Conservation (phyloP, 1,140 invertebrate species). For the Cylas formicarius region DNA sequence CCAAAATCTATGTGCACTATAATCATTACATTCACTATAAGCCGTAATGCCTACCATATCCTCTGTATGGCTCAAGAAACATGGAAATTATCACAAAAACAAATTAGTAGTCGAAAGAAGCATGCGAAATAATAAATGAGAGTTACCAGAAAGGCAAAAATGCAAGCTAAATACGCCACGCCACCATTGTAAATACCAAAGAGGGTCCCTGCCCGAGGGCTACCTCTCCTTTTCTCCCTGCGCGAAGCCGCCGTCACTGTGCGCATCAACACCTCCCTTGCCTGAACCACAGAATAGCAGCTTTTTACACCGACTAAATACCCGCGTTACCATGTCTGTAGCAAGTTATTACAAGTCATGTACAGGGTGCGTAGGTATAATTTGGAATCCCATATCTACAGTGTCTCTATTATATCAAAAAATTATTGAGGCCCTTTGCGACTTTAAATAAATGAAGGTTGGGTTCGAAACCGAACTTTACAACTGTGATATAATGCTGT, state of each 20-base stretch:
- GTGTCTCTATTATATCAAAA: too few relatives aligned
- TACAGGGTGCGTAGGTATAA: constrained; percentile 4
- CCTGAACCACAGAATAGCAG: constrained; percentile 38
- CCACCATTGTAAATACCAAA: constrained; percentile 7
- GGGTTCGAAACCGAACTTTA: too few relatives aligned
- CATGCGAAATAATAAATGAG: not conserved
- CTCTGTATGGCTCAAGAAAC: not conserved
- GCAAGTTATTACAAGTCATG: constrained; percentile 8
- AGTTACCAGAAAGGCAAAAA: not conserved
- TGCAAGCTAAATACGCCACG: constrained; percentile 1
- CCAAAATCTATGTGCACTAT: too few relatives aligned
- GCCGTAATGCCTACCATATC: not conserved
- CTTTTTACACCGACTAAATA: constrained; percentile 37
- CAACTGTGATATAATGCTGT: too few relatives aligned
- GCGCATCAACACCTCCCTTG: constrained; percentile 35
- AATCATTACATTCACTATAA: constrained; percentile 3
- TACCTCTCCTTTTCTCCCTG: constrained; percentile 35
- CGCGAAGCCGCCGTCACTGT: constrained; percentile 26
- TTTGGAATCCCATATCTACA: too few relatives aligned
- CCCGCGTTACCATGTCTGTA: constrained; percentile 33
- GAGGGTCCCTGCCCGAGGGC: constrained; percentile 18
- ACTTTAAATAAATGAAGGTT: too few relatives aligned
- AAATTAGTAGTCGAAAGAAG: not conserved
- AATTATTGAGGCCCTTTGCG: too few relatives aligned
- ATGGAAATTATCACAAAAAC: constrained; percentile 9